Evolutionary conservation across 2,888 invertebrate genomes (phyloP), one percentile per base, ranked within the genome.

Genomic region (Bugula neritina): DNA sequence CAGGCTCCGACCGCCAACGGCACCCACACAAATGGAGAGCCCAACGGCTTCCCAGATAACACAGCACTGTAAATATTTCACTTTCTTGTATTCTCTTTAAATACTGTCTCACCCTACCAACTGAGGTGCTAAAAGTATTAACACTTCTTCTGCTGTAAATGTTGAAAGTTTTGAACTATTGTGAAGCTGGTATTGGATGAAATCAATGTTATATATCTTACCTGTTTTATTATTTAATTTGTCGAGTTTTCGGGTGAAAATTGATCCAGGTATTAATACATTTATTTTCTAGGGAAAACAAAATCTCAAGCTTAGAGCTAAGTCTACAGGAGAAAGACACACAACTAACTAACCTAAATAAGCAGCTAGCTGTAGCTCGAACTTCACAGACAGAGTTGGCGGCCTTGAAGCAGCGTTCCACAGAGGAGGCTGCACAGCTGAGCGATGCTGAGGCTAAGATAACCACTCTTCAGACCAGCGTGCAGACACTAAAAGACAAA

Each of bases 401-500:
- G 1, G n/a, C 63, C 13, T 31, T 63, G 5, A 63, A 63, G 27
- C 63, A 63, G n/a, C 21, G 31, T 27, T 63, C 63, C 3, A n/a
- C 27, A 13, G 63, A 63, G 2, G 63, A 63, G n/a, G 63, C 31
- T 3, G 5, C 5, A 2, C 21, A 34, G 34, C 27, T 27, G 3
- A 13, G 10, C 2, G 29, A 63, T 5, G 21, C 27, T 13, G 63
- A 63, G 31, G 17, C 17, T 63, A 21, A 63, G 27, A 5, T 63
- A 2, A 31, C 63, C 34, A 27, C 27, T 10, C 17, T 63, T 13
- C 63, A 63, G n/a, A 17, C 63, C 2, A 2, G 31, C 5, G n/a
- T 63, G n/a, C 63, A 63, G 29, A 27, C 63, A 13, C 63, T 63
- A 31, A 63, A 63, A n/a, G 63, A 63, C 29, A 63, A 63, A n/a